Evolutionary conservation across 2,113 vertebrate species (phyloP).

Genomic region (Dicaeum eximium): DNA sequence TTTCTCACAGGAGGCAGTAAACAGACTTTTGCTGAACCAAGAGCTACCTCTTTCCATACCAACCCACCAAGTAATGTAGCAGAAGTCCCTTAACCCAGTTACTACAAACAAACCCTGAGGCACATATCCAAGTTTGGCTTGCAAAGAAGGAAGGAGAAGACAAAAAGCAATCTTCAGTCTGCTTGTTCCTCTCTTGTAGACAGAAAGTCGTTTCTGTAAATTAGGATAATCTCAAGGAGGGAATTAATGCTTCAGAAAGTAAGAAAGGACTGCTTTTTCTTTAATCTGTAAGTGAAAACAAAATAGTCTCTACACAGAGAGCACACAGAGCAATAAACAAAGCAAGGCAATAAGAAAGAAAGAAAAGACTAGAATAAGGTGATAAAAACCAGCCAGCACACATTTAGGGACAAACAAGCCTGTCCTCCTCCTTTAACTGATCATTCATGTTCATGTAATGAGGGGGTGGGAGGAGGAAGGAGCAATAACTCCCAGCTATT

Average conservation of each 20-base stretch:
- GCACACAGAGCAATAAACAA: not conserved
- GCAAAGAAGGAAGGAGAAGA: not conserved
- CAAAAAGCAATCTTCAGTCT: not conserved
- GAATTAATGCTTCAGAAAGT: slow-evolving; percentile 15
- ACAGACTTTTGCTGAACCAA: not conserved
- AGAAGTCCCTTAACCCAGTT: not conserved
- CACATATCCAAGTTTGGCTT: not conserved
- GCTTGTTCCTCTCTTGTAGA: not conserved
- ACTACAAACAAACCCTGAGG: not conserved
- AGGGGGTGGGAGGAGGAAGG: not conserved
- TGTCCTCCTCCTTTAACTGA: slow-evolving; percentile 10
- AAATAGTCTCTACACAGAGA: not conserved
- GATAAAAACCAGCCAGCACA: not conserved
- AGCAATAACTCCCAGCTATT: slow-evolving; percentile 4
- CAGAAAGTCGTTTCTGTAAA: not conserved
- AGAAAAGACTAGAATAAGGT: not conserved
- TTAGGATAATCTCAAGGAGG: not conserved
- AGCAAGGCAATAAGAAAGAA: slow-evolving; percentile 2
- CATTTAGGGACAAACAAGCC: slow-evolving; percentile 2
- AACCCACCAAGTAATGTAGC: not conserved
- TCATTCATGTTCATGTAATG: slow-evolving; percentile 9
- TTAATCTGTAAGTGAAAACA: not conserved
- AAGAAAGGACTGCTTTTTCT: not conserved
- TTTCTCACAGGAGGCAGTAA: not conserved
- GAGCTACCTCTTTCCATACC: not conserved